A percentile compares a stretch with the other conserved stretches of the same genome.
Conservation (phyloP, 2,797 vertebrate genomes). For the Periparus ater region DNA sequence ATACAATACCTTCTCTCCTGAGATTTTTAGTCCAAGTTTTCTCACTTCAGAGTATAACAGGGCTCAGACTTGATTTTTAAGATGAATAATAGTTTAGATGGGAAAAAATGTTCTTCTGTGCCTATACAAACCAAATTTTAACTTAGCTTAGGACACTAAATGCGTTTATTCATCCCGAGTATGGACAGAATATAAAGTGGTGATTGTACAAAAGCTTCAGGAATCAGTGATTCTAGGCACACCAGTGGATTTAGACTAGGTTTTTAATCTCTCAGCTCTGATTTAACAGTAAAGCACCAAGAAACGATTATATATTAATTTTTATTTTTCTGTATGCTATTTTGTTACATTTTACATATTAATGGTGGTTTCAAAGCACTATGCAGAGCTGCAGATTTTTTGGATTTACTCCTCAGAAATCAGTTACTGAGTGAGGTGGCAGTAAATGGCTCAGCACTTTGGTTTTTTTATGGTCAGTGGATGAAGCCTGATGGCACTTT, state of each 20-base stretch:
- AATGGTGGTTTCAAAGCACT: not conserved
- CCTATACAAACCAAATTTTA: slow-evolving; percentile 4
- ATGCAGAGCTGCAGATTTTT: not conserved
- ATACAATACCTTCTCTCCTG: not conserved
- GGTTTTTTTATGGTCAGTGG: not conserved
- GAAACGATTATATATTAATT: not conserved
- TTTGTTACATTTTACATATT: not conserved
- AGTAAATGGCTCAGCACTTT: not conserved
- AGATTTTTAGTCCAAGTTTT: not conserved
- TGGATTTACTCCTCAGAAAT: not conserved
- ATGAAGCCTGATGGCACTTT: not conserved
- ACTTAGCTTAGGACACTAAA: not conserved
- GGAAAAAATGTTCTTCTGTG: not conserved
- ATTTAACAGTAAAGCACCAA: not conserved
- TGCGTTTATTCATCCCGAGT: not conserved
- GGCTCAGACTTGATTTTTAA: not conserved
- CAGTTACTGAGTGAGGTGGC: not conserved
- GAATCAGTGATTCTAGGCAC: not conserved
- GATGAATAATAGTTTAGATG: not conserved
- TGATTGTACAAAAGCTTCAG: not conserved
- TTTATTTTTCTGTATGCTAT: not conserved
- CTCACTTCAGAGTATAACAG: not conserved
- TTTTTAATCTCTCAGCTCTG: not conserved
- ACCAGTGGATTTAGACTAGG: not conserved
- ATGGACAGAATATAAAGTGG: slow-evolving; percentile 26